Evolutionary conservation across 2,888 invertebrate genomes (phyloP).

Genomic region (Drosophila colorata): DNA sequence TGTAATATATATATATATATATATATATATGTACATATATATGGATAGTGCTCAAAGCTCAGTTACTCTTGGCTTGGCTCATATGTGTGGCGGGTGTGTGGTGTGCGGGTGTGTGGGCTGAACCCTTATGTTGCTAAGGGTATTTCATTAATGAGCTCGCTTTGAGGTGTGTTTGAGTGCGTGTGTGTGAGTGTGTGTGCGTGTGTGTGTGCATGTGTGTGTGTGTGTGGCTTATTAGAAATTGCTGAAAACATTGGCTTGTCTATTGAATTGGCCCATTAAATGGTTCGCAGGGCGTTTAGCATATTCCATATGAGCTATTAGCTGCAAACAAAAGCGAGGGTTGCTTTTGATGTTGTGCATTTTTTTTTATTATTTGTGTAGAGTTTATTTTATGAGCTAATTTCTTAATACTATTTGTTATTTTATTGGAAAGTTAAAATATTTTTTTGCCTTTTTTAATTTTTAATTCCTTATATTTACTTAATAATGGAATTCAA

Average conservation of each 20-base stretch:
- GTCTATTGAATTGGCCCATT: constrained; percentile 8
- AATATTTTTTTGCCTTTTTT: too few species aligned
- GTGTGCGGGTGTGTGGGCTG: not conserved
- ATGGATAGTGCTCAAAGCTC: constrained; percentile 26
- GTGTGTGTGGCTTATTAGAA: constrained; percentile 9
- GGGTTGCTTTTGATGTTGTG: not conserved
- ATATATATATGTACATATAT: not conserved
- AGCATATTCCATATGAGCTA: not conserved
- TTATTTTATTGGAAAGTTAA: too few species aligned
- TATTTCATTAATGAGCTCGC: constrained; percentile 35
- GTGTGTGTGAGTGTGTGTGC: not conserved
- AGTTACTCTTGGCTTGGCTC: constrained; percentile 1
- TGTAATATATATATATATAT: not conserved
- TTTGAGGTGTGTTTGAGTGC: constrained; percentile 4
- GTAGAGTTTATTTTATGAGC: too few species aligned
- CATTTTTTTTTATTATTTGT: too few species aligned
- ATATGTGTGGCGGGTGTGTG: not conserved
- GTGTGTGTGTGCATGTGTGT: not conserved
- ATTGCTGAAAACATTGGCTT: constrained; percentile 3
- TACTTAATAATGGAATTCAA: too few species aligned
- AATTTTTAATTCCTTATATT: too few species aligned
- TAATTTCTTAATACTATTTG: too few species aligned
- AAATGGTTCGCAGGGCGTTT: not conserved
- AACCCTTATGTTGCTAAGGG: constrained; percentile 3
- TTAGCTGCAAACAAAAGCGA: not conserved